Evolutionary conservation across 2,888 invertebrate genomes (phyloP), one percentile per base, ranked within the genome.

Genomic region (Unio pictorum): DNA sequence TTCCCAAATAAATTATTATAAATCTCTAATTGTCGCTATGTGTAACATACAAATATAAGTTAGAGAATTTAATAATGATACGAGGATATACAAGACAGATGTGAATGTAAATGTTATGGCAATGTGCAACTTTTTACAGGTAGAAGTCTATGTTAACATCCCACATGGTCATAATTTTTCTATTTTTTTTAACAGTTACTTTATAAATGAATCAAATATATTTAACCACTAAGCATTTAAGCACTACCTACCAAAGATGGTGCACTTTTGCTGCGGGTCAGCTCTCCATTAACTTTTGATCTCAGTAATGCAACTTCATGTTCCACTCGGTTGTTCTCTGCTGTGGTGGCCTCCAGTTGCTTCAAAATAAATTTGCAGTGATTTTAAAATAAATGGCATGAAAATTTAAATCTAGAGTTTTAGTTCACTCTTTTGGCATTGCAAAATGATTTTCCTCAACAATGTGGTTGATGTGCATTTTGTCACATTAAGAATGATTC

Each of bases 281-380:
- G 76, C 61, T 87, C 86, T 8, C 86, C 85, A 68, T 85, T 80
- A 30, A 89, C 86, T 71, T 87, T 96, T 82, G 96, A 95, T 15
- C 96, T 93, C 69, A 97, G 90, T 34, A 96, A 93, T 66, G 96
- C 93, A 78, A 97, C 91, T 87, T 97, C 96, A 75, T 96, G 95
- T 90, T 97, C 97, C 74, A 97, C 90, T 2, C 95, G 93, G 11
- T 95, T 95, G 88, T 96, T 96, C 82, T 96, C 96, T 3, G 95
- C 95, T 26, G 96, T 95, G 0, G 96, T 96, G 90, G 96, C 96
- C 91, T 97, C 96, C 80, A 97, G 91, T 65, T 81, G 79, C 86
- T 87, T 70, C 1, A 78, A 66, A 30, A 54, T 28, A 67, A 61
- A 60, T 54, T 45, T 45, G 8, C 45, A 45, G 45, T 15, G 15